Base-by-base conservation (phyloP, 2,113 vertebrate genomes). In the Carassius carassius region DNA sequence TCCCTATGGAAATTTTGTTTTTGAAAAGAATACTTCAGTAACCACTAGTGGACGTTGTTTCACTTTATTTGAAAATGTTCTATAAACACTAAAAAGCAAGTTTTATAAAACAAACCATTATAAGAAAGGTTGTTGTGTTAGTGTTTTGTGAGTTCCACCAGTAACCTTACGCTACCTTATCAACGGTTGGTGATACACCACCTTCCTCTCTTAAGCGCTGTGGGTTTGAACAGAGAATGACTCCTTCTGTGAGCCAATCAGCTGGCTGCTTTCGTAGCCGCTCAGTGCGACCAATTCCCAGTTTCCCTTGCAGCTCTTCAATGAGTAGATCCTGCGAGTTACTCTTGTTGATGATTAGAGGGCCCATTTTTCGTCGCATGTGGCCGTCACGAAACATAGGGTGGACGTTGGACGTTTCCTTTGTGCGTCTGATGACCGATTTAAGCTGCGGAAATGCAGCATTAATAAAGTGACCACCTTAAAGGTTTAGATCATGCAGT, bases 341-440 rank as follows among this genome's bases (percentile, higher is more conserved):
- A 85, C 91, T 97, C 93, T 99, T 97, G 93, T 98, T 96, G 83
- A 97, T 94, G 82, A 96, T 92, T 87, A 97, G 85, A 2, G 97
- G 97, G 2, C 96, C 97, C 95, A 96, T 91, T 91, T 96, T 97
- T 91, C 93, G 95, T 80, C 97, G 96, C 60, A 95, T 95, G 74
- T 94, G 95, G 72, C 94, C 94, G 3, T 98, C 96, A 11, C 96
- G 95, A 91, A 92, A 97, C 98, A 99, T 97, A 69, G 98, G 98
- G 85, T 99, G 98, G 21, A 97, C 95, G 1, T 98, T 97, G 14
- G 94, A 80, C 0, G 94, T 96, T 93, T 98, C 97, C 93, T 96
- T 98, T 44, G 98, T 99, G 92, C 97, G 97, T 90, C 95, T 96
- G 90, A 99, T 99, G 91, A 99, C 96, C 54, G 97, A 97, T 76